Evolutionary conservation across 2,888 invertebrate genomes (phyloP).

Genomic region (Lingula anatina): DNA sequence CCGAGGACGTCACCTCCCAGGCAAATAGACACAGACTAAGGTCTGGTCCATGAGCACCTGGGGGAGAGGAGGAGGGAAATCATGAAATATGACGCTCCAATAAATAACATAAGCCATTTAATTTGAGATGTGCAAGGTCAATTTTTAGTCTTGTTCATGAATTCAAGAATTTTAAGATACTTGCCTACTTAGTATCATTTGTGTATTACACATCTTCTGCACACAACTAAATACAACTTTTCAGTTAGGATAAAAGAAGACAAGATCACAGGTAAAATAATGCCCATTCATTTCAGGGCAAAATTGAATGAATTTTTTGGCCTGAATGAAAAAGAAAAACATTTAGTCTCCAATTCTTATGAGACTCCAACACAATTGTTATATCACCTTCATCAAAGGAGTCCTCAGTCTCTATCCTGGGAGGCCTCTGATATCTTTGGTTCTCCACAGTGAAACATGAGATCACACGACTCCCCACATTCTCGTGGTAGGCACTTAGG

Average conservation of each 20-base stretch:
- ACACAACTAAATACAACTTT: no score
- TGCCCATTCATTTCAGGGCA: no score
- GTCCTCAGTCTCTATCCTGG: constrained; percentile 23
- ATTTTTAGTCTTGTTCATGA: no score
- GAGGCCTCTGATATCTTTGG: constrained; percentile 23
- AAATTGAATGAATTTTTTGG: no score
- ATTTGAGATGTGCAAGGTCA: no score
- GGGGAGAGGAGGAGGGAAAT: constrained; percentile 1
- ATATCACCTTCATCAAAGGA: constrained; percentile 35
- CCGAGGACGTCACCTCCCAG: constrained; percentile 61
- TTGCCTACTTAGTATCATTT: no score
- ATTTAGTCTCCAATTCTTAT: no score
- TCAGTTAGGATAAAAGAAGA: no score
- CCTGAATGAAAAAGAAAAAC: no score
- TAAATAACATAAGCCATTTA: neutral
- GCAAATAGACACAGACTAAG: constrained; percentile 61
- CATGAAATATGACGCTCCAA: neutral
- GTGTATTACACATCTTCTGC: no score
- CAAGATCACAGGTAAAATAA: no score
- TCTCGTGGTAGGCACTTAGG: constrained; percentile 8
- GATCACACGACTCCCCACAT: constrained; percentile 32
- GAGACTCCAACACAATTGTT: neutral
- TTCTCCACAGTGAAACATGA: constrained; percentile 34
- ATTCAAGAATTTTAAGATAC: no score
- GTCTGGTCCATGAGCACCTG: constrained; percentile 35